These are phyloP conservation scores for Carassius carassius DNA, from an alignment of 2,113 vertebrate species.

Conservation along the genomic window DNA sequence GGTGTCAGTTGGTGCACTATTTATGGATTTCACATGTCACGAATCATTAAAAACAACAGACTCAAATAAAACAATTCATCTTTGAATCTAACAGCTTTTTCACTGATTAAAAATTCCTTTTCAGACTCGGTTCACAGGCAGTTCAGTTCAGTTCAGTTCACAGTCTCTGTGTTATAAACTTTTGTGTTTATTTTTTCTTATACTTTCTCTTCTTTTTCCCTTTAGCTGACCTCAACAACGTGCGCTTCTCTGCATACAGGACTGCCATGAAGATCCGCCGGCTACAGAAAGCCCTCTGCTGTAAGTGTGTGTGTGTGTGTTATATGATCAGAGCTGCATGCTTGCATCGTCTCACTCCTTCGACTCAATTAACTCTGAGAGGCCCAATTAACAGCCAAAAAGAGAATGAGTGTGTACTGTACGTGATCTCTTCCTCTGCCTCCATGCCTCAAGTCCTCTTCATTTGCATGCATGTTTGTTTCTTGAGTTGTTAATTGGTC, in stretches of 20 bases:
- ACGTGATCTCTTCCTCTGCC: no score
- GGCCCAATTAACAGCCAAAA: constrained; percentile 35
- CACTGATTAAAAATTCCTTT: neutral
- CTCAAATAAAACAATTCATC: neutral
- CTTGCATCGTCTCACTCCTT: constrained; percentile 22
- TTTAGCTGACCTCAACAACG: constrained; percentile 95
- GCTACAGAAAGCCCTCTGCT: constrained; percentile 92
- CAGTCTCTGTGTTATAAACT: neutral
- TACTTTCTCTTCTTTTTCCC: neutral
- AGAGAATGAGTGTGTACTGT: neutral
- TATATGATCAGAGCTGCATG: constrained; percentile 32
- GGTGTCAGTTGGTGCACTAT: neutral
- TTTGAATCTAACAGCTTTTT: neutral
- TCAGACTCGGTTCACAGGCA: neutral
- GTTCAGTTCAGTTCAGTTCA: neutral
- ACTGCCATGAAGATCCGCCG: constrained; percentile 98
- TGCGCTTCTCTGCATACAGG: constrained; percentile 97
- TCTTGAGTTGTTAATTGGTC: constrained; percentile 30
- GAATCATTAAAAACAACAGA: neutral
- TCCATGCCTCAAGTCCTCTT: neutral
- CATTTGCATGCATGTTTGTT: constrained; percentile 44
- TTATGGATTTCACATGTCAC: neutral
- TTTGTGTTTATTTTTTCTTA: neutral
- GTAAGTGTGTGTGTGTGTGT: constrained; percentile 74
- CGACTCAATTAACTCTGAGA: constrained; percentile 41